Evolutionary conservation across 2,888 invertebrate genomes (phyloP).

Genomic region (Thera obeliscata): DNA sequence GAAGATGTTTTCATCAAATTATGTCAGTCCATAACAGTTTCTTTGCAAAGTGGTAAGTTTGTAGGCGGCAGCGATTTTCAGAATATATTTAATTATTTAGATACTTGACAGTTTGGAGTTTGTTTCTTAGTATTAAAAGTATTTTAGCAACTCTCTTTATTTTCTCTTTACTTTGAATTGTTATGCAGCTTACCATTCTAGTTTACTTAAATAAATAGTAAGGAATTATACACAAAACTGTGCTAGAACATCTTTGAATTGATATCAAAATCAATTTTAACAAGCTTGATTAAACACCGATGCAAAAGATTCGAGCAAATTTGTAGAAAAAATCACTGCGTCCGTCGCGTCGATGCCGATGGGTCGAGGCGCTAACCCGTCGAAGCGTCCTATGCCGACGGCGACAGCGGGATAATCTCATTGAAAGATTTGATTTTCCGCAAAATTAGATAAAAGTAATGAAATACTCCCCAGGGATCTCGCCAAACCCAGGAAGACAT

Average conservation of each 20-base stretch:
- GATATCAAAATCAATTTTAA: too few relatives aligned
- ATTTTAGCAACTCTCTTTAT: too few relatives aligned
- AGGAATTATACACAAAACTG: too few relatives aligned
- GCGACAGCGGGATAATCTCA: slow-evolving; percentile 75
- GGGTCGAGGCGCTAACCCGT: slow-evolving; percentile 53
- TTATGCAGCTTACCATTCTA: too few relatives aligned
- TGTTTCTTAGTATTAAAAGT: neutral
- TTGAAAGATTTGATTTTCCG: slow-evolving; percentile 83
- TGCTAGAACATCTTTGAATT: too few relatives aligned
- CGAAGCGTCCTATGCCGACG: slow-evolving; percentile 58
- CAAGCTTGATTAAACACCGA: neutral
- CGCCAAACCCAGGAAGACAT: slow-evolving; percentile 52
- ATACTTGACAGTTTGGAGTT: neutral
- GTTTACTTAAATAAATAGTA: too few relatives aligned
- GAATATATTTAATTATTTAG: slow-evolving; percentile 20
- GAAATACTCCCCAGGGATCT: slow-evolving; percentile 72
- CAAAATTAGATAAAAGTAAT: slow-evolving; percentile 83
- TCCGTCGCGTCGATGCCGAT: slow-evolving; percentile 12
- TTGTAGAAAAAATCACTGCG: slow-evolving; percentile 45
- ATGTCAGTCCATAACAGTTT: slow-evolving; percentile 23
- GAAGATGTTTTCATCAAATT: slow-evolving; percentile 39
- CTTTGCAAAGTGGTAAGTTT: slow-evolving; percentile 25
- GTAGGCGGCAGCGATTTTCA: slow-evolving; percentile 19
- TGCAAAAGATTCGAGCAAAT: slow-evolving; percentile 29
- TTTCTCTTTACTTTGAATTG: too few relatives aligned